Evolutionary conservation across 1,140 invertebrate species (phyloP).

Genomic region (Trypoxylus dichotomus): DNA sequence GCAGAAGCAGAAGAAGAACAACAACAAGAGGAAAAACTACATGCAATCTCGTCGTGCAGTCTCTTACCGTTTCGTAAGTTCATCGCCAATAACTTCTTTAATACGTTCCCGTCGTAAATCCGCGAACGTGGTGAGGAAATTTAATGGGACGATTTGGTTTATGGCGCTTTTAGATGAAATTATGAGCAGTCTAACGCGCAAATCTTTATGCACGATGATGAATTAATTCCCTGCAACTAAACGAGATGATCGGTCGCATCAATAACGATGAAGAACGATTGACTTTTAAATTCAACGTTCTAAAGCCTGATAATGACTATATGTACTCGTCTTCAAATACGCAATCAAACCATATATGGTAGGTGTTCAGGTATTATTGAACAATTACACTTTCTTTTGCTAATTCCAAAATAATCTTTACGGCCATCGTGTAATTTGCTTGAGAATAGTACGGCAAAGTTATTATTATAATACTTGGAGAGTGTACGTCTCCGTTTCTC

Average conservation of each 20-base stretch:
- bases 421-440: no score
- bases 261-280: no score
- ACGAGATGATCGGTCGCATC: no score
- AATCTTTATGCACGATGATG: neutral
- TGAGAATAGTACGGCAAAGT: no score
- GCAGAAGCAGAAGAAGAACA: neutral
- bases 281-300: no score
- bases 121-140: constrained; percentile 1
- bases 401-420: no score
- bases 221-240: neutral
- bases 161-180: constrained; percentile 2
- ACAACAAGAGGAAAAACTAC: neutral
- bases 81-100: constrained; percentile 5
- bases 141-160: constrained; percentile 4
- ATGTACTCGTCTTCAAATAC: no score
- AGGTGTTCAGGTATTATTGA: no score
- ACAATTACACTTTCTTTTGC: no score
- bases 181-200: neutral
- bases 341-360: no score
- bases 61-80: neutral
- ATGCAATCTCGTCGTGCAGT: neutral
- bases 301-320: no score
- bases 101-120: neutral
- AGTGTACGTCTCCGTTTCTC: neutral
- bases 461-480: no score